These are phyloP conservation scores for Eutrigla gurnardus DNA, from an alignment of 2,797 vertebrate genomes.

Conservation along the genomic window DNA sequence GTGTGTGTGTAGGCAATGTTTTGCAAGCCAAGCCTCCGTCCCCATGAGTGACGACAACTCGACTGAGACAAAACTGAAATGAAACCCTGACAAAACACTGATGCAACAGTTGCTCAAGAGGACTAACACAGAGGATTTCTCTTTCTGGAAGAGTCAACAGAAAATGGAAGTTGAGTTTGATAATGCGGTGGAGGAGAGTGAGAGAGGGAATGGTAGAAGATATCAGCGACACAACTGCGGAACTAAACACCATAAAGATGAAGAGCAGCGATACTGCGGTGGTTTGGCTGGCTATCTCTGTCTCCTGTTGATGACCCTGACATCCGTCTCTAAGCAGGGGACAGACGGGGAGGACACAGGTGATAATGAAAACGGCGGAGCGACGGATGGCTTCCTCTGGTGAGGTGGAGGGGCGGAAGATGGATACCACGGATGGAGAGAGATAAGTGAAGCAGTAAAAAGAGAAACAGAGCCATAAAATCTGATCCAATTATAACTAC, in stretches of 20 bases:
- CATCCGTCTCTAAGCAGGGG: slow-evolving; percentile 62
- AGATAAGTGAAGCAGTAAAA: slow-evolving; percentile 37
- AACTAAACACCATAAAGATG: slow-evolving; percentile 41
- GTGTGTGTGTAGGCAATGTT: background rate
- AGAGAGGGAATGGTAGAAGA: slow-evolving; percentile 21
- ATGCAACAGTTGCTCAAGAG: slow-evolving; percentile 34
- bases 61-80: slow-evolving; percentile 54
- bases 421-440: slow-evolving; percentile 38
- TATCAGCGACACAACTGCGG: slow-evolving; percentile 35
- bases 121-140: background rate
- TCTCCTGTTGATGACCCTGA: slow-evolving; percentile 48
- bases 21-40: slow-evolving; percentile 15
- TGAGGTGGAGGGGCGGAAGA: slow-evolving; percentile 55
- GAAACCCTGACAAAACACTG: slow-evolving; percentile 45
- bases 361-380: slow-evolving; percentile 66
- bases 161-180: slow-evolving; percentile 10
- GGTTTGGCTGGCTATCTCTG: background rate
- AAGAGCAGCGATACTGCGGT: slow-evolving; percentile 11
- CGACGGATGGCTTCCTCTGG: slow-evolving; percentile 56
- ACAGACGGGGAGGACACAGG: slow-evolving; percentile 46
- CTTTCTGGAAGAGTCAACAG: background rate
- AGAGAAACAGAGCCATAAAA: slow-evolving; percentile 44
- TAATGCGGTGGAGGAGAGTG: background rate
- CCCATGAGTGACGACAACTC: slow-evolving; percentile 30
- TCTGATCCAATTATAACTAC: slow-evolving; percentile 42